These are phyloP conservation scores for Aplysia californica DNA, from an alignment of 1,140 invertebrate species.

Conservation along the genomic window DNA sequence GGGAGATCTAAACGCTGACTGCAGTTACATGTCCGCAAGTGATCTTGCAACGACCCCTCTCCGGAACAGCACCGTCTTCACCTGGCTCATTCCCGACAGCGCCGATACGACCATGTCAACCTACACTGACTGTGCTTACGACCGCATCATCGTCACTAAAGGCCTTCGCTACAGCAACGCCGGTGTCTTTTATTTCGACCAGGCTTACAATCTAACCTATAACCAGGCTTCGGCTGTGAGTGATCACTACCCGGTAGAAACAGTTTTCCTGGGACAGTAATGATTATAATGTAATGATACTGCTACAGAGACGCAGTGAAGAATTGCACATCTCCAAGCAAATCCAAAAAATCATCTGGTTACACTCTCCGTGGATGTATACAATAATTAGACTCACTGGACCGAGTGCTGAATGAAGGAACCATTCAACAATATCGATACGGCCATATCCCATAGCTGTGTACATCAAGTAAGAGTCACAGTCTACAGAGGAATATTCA, in stretches of 20 bases:
- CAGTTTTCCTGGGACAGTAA: neutral
- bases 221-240: slow-evolving; percentile 36
- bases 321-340: neutral
- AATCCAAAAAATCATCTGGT: neutral
- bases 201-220: slow-evolving; percentile 28
- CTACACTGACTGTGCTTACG: slow-evolving; percentile 60
- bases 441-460: no score
- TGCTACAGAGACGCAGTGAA: neutral
- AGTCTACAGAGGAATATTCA: no score
- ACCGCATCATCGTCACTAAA: slow-evolving; percentile 29
- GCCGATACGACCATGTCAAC: slow-evolving; percentile 54
- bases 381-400: neutral
- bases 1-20: slow-evolving; percentile 64
- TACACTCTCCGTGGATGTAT: neutral
- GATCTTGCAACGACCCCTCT: slow-evolving; percentile 45
- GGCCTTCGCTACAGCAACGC: neutral
- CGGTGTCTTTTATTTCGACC: neutral
- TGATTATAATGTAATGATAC: no score
- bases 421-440: no score
- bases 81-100: slow-evolving; percentile 53
- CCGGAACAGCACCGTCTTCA: slow-evolving; percentile 42
- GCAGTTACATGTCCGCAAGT: slow-evolving; percentile 46
- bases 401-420: neutral
- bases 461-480: no score
- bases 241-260: slow-evolving; percentile 25